These are phyloP conservation scores for Lophochroa leadbeateri DNA, from an alignment of 2,113 vertebrate genomes.

Conservation along the genomic window DNA sequence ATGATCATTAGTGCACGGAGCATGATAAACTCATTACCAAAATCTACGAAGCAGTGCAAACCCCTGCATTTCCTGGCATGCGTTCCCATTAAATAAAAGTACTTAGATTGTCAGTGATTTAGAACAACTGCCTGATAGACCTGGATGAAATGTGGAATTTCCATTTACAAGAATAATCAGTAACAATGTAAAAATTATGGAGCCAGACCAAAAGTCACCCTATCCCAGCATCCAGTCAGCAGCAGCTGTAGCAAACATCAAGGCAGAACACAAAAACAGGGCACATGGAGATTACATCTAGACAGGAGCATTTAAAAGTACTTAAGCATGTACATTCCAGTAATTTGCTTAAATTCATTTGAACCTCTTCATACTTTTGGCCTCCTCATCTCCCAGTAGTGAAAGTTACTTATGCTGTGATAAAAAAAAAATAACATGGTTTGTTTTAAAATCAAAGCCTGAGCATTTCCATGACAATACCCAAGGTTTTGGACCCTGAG, in stretches of 20 bases:
- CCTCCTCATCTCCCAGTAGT: neutral
- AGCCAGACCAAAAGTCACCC: neutral
- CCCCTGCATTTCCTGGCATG: constrained; percentile 21
- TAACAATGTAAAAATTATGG: neutral
- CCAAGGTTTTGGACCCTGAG: neutral
- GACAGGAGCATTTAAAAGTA: neutral
- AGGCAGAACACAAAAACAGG: neutral
- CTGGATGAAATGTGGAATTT: neutral
- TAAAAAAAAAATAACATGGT: neutral
- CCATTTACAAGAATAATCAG: neutral
- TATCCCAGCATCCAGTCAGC: neutral
- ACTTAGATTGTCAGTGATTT: neutral
- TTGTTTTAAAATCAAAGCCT: neutral
- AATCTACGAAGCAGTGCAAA: constrained; percentile 6
- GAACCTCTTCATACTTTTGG: neutral
- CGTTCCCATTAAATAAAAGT: neutral
- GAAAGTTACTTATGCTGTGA: neutral
- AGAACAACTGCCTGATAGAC: neutral
- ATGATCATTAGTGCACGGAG: neutral
- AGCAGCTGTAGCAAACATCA: neutral
- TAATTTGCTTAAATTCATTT: neutral
- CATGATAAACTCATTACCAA: constrained; percentile 51
- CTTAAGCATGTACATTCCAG: neutral
- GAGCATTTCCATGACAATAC: neutral
- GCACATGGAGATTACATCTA: neutral